Conservation (phyloP, 2,888 invertebrate genomes). For the Choristoneura rosaceana region DNA sequence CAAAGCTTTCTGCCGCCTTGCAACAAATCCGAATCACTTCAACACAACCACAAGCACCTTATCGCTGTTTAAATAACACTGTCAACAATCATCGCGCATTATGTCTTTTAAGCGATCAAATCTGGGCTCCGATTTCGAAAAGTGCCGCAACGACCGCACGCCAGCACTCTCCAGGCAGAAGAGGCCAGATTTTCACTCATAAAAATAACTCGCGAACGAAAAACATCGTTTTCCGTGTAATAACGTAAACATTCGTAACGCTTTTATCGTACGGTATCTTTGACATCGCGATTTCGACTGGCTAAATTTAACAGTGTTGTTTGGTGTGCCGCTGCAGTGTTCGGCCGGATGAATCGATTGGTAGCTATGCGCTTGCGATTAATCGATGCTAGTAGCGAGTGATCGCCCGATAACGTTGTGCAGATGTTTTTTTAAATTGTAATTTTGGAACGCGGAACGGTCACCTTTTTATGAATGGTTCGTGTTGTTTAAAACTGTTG, state of each 20-base stretch:
- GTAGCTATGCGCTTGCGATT: slow-evolving; percentile 49
- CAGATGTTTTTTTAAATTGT: slow-evolving; percentile 62
- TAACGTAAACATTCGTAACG: slow-evolving; percentile 59
- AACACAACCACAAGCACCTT: slow-evolving; percentile 32
- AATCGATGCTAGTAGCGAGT: slow-evolving; percentile 47
- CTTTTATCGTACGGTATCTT: slow-evolving; percentile 65
- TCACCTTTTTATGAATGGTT: slow-evolving; percentile 43
- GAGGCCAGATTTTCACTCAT: slow-evolving; percentile 66
- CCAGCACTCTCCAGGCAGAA: slow-evolving; percentile 47
- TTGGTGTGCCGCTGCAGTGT: slow-evolving; percentile 56
- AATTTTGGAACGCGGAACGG: slow-evolving; percentile 59
- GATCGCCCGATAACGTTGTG: slow-evolving; percentile 62
- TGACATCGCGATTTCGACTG: slow-evolving; percentile 80
- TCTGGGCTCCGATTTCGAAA: slow-evolving; percentile 43
- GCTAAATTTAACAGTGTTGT: slow-evolving; percentile 78
- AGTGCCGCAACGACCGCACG: slow-evolving; percentile 41
- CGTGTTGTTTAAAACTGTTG: slow-evolving; percentile 16
- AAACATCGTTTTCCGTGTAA: slow-evolving; percentile 59
- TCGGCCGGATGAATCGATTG: slow-evolving; percentile 36
- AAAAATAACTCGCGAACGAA: slow-evolving; percentile 70
- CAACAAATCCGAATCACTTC: slow-evolving; percentile 45
- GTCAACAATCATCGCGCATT: slow-evolving; percentile 35
- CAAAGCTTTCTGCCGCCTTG: slow-evolving; percentile 20
- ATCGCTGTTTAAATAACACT: slow-evolving; percentile 26
- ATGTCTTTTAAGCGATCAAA: slow-evolving; percentile 36